Percentiles rank a stretch among this genome's conserved stretches.
Conservation (phyloP, 2,113 vertebrate species). For the Heterocephalus glaber region DNA sequence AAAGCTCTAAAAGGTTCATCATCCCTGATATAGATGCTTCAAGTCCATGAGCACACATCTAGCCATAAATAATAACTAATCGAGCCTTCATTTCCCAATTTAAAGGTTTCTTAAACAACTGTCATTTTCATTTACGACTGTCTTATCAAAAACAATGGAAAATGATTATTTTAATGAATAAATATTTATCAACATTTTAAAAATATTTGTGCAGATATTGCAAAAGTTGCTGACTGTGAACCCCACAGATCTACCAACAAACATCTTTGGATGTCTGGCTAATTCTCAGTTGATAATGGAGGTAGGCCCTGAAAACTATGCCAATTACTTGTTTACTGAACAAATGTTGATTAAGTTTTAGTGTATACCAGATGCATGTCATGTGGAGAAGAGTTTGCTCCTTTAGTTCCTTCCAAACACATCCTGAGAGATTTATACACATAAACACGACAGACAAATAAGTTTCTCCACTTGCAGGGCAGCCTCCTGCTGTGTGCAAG, state of each 20-base stretch:
- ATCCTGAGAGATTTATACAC: background rate
- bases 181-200: constrained; percentile 21
- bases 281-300: background rate
- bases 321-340: constrained; percentile 20
- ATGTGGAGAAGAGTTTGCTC: background rate
- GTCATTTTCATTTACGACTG: background rate
- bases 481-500: background rate
- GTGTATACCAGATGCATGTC: background rate
- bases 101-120: constrained; percentile 27
- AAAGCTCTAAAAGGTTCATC: background rate
- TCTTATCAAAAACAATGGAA: background rate
- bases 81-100: background rate
- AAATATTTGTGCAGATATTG: constrained; percentile 9
- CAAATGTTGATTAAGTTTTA: constrained; percentile 44
- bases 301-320: background rate
- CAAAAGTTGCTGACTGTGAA: constrained; percentile 12
- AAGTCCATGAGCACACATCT: background rate
- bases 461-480: background rate
- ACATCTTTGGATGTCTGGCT: background rate
- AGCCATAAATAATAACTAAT: background rate
- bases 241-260: background rate
- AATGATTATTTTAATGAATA: constrained; percentile 3
- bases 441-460: background rate
- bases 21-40: background rate
- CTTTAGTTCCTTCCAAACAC: background rate